Evolutionary conservation across 2,888 invertebrate genomes (phyloP).

Genomic region (Ypsolopha scabrella): DNA sequence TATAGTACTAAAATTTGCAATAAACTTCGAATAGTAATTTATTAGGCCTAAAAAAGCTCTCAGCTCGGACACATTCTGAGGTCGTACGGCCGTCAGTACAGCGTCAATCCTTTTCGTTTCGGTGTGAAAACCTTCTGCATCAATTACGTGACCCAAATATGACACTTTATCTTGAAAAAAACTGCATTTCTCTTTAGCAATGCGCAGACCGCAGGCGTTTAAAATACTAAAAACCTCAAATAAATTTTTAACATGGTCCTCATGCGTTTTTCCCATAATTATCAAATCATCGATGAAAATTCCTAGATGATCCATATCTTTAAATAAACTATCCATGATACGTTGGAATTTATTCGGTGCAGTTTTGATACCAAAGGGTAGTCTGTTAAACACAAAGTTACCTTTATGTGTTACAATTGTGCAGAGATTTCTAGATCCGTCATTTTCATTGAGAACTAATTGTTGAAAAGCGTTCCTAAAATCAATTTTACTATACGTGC

Average conservation of each 20-base stretch:
- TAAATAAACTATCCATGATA: background rate
- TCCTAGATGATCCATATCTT: background rate
- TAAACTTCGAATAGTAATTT: conserved; percentile 16
- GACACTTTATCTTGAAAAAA: conserved; percentile 14
- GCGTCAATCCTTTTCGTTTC: conserved; percentile 11
- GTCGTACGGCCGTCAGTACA: conserved; percentile 8
- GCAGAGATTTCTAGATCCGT: background rate
- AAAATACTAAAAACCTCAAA: conserved; percentile 7
- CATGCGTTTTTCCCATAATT: background rate
- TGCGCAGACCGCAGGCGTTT: conserved; percentile 4
- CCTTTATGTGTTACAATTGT: background rate
- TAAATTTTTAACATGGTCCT: conserved; percentile 3
- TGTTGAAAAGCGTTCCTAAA: background rate
- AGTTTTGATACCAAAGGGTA: background rate
- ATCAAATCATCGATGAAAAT: conserved; percentile 7
- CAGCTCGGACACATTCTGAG: conserved; percentile 11
- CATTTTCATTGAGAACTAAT: background rate
- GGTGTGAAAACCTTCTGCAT: conserved; percentile 11
- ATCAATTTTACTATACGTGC: background rate
- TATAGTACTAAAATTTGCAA: conserved; percentile 11
- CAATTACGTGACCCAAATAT: conserved; percentile 14
- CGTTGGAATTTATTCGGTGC: background rate
- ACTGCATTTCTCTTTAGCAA: conserved; percentile 12
- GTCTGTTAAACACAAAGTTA: background rate
- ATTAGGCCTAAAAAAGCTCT: conserved; percentile 14